These are phyloP conservation scores for Catharus ustulatus DNA, from an alignment of 2,797 vertebrate species.

Conservation along the genomic window DNA sequence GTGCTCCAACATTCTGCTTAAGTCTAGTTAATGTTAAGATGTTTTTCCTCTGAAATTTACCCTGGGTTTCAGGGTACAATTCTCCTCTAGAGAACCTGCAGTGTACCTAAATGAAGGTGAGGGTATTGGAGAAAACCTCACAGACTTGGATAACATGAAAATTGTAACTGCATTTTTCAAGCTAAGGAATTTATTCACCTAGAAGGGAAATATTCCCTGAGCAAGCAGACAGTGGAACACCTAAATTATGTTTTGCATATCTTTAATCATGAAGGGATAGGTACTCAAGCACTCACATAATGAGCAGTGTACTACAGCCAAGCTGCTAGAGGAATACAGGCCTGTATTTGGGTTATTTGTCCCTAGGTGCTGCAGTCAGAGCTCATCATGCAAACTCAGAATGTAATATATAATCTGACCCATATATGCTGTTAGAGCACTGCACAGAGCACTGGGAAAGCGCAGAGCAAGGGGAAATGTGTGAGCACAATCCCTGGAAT, in stretches of 20 bases:
- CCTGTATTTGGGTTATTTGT: constrained; percentile 14
- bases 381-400: neutral
- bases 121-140: neutral
- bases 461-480: neutral
- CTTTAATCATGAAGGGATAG: neutral
- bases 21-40: neutral
- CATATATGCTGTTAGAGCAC: neutral
- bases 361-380: neutral
- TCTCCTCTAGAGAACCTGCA: neutral
- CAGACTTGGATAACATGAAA: neutral
- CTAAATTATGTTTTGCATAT: neutral
- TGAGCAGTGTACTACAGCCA: neutral
- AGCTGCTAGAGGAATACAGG: neutral
- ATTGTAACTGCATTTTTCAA: neutral
- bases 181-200: neutral
- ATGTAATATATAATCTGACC: neutral
- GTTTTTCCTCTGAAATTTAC: neutral
- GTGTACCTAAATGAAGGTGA: neutral
- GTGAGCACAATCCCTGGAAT: neutral
- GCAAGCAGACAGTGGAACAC: neutral
- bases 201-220: neutral
- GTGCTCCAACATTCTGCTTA: neutral
- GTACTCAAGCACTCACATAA: neutral
- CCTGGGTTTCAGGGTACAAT: neutral
- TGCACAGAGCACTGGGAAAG: neutral